phyloP scores from a whole-genome alignment of 2,113 vertebrate species.

The Arvicanthis niloticus region DNA sequence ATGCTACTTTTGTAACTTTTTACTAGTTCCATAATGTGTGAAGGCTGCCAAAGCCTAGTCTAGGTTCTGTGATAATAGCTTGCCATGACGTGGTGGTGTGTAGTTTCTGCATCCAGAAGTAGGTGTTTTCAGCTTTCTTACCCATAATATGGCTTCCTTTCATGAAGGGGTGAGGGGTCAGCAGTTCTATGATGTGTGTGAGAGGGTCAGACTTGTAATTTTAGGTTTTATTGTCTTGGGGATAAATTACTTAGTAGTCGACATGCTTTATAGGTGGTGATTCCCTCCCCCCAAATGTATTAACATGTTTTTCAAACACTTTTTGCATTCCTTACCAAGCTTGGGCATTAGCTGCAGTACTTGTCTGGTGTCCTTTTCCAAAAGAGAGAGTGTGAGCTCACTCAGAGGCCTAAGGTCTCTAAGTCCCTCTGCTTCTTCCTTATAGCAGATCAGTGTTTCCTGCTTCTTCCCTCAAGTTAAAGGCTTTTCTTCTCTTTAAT shows the following conservation, averaged over 20 bases:
- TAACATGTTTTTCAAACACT: slow-evolving; percentile 35
- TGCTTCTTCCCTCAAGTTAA: not conserved
- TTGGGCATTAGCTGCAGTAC: slow-evolving; percentile 68
- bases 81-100: not conserved
- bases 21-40: slow-evolving; percentile 44
- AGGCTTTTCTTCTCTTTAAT: slow-evolving; percentile 38
- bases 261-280: slow-evolving; percentile 21
- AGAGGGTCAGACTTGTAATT: not conserved
- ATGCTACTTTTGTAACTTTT: slow-evolving; percentile 62
- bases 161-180: not conserved
- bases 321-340: slow-evolving; percentile 78
- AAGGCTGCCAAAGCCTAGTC: slow-evolving; percentile 26
- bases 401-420: not conserved
- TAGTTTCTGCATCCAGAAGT: slow-evolving; percentile 37
- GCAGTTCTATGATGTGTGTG: not conserved
- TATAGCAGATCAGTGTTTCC: not conserved
- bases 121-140: slow-evolving; percentile 24
- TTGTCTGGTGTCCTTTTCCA: not conserved
- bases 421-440: not conserved
- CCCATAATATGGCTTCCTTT: not conserved
- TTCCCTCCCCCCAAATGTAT: not conserved
- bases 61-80: slow-evolving; percentile 46
- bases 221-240: slow-evolving; percentile 22
- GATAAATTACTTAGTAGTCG: slow-evolving; percentile 42
- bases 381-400: not conserved